Percentiles rank a stretch among this genome's conserved stretches.
phyloP scores from a whole-genome alignment of 1,140 invertebrate species.

The Drosophila burlai region DNA sequence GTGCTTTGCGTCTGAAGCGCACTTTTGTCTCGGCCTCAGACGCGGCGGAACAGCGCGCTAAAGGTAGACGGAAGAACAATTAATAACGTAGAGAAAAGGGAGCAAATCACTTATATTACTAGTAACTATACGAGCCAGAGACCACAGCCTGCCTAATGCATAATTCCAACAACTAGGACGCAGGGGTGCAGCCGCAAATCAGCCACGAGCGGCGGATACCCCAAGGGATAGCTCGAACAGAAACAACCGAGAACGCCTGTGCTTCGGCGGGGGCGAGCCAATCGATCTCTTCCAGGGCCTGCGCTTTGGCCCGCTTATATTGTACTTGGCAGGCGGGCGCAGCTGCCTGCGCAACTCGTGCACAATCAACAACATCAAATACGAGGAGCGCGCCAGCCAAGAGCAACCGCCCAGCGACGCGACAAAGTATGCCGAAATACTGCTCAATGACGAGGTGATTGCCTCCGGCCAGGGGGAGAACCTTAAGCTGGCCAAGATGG shows the following conservation, averaged over 20 bases:
- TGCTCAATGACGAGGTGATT: constrained; percentile 82
- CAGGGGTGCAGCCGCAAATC: constrained; percentile 17
- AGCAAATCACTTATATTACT: constrained; percentile 56
- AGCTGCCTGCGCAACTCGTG: constrained; percentile 66
- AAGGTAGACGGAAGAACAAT: constrained; percentile 86
- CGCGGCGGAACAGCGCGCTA: constrained; percentile 90
- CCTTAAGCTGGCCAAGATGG: constrained; percentile 85
- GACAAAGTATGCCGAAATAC: constrained; percentile 48
- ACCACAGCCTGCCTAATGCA: constrained; percentile 52
- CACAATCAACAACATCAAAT: constrained; percentile 37
- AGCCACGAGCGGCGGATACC: neutral
- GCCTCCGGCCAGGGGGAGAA: constrained; percentile 65
- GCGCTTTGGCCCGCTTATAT: constrained; percentile 51
- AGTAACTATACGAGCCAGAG: constrained; percentile 64
- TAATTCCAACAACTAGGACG: constrained; percentile 71
- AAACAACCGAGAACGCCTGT: constrained; percentile 37
- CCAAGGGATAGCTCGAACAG: constrained; percentile 9
- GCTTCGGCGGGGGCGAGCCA: constrained; percentile 64
- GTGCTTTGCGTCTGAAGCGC: constrained; percentile 89
- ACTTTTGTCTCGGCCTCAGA: constrained; percentile 92
- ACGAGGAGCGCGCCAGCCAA: constrained; percentile 49
- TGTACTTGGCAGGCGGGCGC: constrained; percentile 65
- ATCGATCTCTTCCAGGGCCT: constrained; percentile 63
- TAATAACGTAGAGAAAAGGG: constrained; percentile 26
- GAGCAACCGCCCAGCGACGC: constrained; percentile 8